Conservation (phyloP, 2,113 vertebrate species). For the Dissostichus mawsoni region DNA sequence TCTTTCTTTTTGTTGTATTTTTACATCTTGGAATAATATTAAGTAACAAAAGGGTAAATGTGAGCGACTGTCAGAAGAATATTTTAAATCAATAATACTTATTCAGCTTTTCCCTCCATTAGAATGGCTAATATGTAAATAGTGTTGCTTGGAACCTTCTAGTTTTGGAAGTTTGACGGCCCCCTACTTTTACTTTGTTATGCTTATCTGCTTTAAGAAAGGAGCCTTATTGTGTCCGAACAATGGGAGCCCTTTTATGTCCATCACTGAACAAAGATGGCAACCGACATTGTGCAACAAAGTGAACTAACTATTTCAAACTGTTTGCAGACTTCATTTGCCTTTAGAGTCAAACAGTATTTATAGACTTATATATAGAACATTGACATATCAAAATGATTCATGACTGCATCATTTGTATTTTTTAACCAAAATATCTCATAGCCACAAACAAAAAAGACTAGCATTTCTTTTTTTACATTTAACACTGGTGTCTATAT, state of each 20-base stretch:
- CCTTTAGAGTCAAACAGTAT: slow-evolving; percentile 65
- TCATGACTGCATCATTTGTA: not conserved
- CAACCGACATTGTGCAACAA: slow-evolving; percentile 85
- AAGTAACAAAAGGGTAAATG: slow-evolving; percentile 46
- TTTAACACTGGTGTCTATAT: not conserved
- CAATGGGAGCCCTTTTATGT: slow-evolving; percentile 84
- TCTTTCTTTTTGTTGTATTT: slow-evolving; percentile 30
- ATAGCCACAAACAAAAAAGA: not conserved
- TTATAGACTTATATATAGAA: slow-evolving; percentile 22
- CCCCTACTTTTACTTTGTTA: slow-evolving; percentile 86
- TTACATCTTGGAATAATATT: slow-evolving; percentile 43
- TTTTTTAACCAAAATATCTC: not conserved
- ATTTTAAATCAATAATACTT: slow-evolving; percentile 68
- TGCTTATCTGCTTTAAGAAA: slow-evolving; percentile 81
- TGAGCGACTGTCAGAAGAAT: slow-evolving; percentile 53
- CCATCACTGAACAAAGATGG: slow-evolving; percentile 89
- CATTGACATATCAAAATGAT: no score
- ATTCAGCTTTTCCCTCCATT: slow-evolving; percentile 59
- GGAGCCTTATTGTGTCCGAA: slow-evolving; percentile 76
- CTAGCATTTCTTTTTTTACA: not conserved
- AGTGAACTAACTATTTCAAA: slow-evolving; percentile 84
- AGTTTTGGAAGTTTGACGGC: slow-evolving; percentile 79
- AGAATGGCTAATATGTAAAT: slow-evolving; percentile 77
- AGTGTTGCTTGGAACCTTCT: slow-evolving; percentile 78
- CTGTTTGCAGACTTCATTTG: slow-evolving; percentile 73